Percentiles rank a stretch among this genome's conserved stretches.
These are phyloP conservation scores for Actinopyga echinites DNA, from an alignment of 53 echinoderm and acorn worm genomes.

Conservation along the genomic window DNA sequence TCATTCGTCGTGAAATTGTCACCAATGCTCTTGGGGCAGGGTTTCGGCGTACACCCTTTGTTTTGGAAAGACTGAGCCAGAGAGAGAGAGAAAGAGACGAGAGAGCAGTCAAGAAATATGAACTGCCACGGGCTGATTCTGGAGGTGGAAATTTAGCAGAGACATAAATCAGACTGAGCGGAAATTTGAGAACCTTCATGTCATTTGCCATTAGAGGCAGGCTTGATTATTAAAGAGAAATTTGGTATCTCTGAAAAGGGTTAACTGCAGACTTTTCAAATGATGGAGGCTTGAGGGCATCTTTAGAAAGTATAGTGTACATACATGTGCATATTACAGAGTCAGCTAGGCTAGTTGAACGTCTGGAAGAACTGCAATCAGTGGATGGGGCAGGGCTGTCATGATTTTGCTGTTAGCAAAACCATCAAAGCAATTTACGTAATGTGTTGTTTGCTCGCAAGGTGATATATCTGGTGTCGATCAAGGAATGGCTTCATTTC, in stretches of 20 bases:
- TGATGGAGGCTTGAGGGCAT: no score
- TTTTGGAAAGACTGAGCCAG: background rate
- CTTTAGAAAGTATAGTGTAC: no score
- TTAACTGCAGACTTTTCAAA: background rate
- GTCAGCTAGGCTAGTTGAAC: no score
- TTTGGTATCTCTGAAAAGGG: background rate
- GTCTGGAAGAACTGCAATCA: no score
- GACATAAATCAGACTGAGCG: background rate
- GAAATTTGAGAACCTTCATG: slow-evolving; percentile 15
- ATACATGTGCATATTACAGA: no score
- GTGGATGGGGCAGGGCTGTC: no score
- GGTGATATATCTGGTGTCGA: no score
- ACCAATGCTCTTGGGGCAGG: slow-evolving; percentile 5
- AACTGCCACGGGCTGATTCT: slow-evolving; percentile 26
- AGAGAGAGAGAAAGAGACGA: background rate
- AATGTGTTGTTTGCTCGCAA: no score
- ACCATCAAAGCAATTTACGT: no score
- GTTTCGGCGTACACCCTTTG: background rate
- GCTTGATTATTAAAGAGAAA: slow-evolving; percentile 38
- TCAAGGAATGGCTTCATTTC: no score
- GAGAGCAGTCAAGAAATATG: background rate
- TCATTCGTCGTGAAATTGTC: slow-evolving; percentile 32
- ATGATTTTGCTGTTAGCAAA: no score
- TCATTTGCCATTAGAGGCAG: slow-evolving; percentile 12
- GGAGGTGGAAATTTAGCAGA: background rate